A percentile compares a stretch with the other conserved stretches of the same genome.
phyloP scores from a whole-genome alignment of 2,113 vertebrate genomes.

The Hystrix brachyura region DNA sequence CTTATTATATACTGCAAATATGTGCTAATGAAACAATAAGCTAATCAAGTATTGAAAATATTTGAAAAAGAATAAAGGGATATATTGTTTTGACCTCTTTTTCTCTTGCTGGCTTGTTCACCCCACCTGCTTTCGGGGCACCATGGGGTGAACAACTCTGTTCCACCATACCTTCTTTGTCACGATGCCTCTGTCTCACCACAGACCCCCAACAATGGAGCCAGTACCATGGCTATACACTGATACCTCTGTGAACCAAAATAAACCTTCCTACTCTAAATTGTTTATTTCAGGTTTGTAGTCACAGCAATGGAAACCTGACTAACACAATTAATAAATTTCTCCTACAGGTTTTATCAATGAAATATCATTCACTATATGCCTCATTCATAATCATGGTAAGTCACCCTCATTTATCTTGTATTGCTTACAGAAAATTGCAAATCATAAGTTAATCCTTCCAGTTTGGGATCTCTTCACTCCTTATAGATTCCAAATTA shows the following conservation, averaged over 20 bases:
- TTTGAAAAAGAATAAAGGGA: too few species aligned
- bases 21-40: too few species aligned
- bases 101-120: too few species aligned
- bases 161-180: neutral
- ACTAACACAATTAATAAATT: neutral
- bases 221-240: neutral
- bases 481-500: neutral
- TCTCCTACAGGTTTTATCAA: neutral
- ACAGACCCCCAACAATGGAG: neutral
- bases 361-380: neutral
- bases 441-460: neutral
- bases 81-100: too few species aligned
- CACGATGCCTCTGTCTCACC: neutral
- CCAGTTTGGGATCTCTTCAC: neutral
- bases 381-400: neutral
- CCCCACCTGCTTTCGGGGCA: neutral
- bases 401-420: neutral
- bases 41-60: too few species aligned
- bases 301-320: neutral
- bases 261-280: neutral
- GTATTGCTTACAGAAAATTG: neutral
- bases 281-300: neutral
- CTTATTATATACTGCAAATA: too few species aligned
- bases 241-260: neutral
- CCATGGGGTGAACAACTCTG: neutral